These are phyloP conservation scores for Conchocele bisecta DNA, from an alignment of 2,888 invertebrate species.

Conservation along the genomic window DNA sequence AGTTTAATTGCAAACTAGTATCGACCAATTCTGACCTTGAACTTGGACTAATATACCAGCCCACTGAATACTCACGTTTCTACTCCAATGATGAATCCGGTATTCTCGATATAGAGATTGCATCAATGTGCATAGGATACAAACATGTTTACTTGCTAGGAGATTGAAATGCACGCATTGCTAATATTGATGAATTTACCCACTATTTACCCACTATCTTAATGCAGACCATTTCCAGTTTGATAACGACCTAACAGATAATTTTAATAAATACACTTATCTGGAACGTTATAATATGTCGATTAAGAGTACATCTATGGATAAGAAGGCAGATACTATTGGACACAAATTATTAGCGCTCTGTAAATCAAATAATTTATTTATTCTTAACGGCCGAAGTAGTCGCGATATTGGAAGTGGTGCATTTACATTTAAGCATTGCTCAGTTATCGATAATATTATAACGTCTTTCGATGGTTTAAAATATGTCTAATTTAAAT, in stretches of 20 bases:
- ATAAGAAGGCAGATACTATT: background rate
- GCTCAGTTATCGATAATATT: constrained; percentile 6
- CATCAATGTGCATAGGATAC: background rate
- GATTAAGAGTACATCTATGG: background rate
- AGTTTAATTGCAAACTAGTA: background rate
- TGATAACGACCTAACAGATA: background rate
- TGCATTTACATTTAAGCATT: background rate
- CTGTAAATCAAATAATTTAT: constrained; percentile 1
- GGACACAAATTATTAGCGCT: background rate
- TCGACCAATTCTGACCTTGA: background rate
- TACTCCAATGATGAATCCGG: background rate
- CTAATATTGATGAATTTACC: constrained; percentile 4
- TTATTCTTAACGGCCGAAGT: constrained; percentile 2
- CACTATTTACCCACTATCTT: background rate
- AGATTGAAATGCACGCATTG: constrained; percentile 1
- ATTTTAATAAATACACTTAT: background rate
- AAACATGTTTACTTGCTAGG: constrained; percentile 2
- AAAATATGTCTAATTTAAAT: background rate
- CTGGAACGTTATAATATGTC: background rate
- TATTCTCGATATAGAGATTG: background rate
- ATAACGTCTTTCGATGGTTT: background rate
- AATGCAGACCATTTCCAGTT: background rate
- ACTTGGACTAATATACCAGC: constrained; percentile 4
- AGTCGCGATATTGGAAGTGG: background rate
- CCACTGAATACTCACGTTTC: background rate